Evolutionary conservation across 2,888 invertebrate genomes (phyloP).

Genomic region (Epiblema foenella): DNA sequence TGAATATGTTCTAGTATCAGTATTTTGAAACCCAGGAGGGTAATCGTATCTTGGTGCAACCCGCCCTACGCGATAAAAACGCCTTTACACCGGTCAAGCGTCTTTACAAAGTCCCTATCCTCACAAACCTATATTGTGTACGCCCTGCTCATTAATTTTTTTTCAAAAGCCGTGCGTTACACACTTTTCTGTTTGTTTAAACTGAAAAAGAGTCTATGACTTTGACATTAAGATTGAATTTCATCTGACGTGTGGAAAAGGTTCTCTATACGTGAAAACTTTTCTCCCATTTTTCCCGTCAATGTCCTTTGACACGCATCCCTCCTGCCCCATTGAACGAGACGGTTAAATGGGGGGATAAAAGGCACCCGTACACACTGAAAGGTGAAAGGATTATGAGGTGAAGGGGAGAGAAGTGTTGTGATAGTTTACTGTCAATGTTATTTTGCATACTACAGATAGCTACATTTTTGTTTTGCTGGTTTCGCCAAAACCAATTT

Average conservation of each 20-base stretch:
- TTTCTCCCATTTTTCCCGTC: not conserved
- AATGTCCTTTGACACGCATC: constrained; percentile 27
- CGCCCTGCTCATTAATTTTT: constrained; percentile 29
- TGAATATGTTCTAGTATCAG: too few relatives aligned
- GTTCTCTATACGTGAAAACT: not conserved
- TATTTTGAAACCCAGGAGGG: too few relatives aligned
- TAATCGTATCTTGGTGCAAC: too few relatives aligned
- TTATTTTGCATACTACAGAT: too few relatives aligned
- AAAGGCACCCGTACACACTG: not conserved
- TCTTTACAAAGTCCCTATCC: not conserved
- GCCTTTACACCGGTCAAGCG: not conserved
- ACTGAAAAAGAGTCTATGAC: too few relatives aligned
- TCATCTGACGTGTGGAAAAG: too few relatives aligned
- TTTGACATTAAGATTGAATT: too few relatives aligned
- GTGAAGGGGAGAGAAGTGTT: not conserved
- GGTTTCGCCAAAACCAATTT: too few relatives aligned
- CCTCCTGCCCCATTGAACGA: constrained; percentile 31
- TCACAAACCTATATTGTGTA: constrained; percentile 3
- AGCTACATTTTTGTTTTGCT: too few relatives aligned
- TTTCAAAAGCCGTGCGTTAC: constrained; percentile 14
- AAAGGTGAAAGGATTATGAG: not conserved
- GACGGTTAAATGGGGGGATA: constrained; percentile 5
- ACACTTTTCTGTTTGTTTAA: not conserved
- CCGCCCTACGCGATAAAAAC: not conserved
- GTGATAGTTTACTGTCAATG: not conserved